Evolutionary conservation across 2,797 vertebrate species (phyloP), one percentile per base, ranked within the genome.

Genomic region (Pangasius sanitwongsei): DNA sequence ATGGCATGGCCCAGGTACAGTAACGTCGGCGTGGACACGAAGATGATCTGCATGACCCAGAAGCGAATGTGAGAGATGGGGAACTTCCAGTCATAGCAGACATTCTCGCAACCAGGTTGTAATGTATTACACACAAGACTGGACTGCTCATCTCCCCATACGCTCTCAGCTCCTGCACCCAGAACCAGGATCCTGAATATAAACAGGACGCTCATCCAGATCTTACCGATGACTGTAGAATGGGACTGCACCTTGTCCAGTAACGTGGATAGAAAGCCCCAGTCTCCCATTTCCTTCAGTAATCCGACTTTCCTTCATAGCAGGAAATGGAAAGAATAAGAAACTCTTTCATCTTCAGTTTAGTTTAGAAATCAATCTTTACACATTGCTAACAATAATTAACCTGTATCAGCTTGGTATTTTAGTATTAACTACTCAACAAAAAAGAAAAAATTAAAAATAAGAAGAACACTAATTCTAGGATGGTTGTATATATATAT

Each of bases 1-100:
- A 96, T 86, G 85, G 93, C 96, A 5, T 97, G 96, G 87, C 95
- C 96, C 89, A 97, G 93, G 93, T 97, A 97, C 80, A 96, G 0
- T 86, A 97, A 92, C 0, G 96, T 97, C 0, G 96, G 96, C 0
- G 96, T 97, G 92, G 96, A 95, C 5, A 97, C 95, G 3, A 99
- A 99, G 93, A 99, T 96, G 93, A 99, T 98, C 95, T 99, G 98
- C 65, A 99, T 95, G 87, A 99, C 98, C 98, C 98, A 99, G 96
- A 98, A 99, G 85, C 98, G 97, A 75, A 99, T 97, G 93, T 99
- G 98, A 20, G 98, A 98, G 94, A 99, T 99, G 92, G 98, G 98
- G 95, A 99, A 99, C 89, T 95, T 96, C 93, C 96, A 94, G 90
- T 99, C 98, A 0, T 98, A 99, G 95, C 98, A 99, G 83, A 99